phyloP scores from a whole-genome alignment of 2,888 invertebrate species.

The Eupeodes latifasciatus region DNA sequence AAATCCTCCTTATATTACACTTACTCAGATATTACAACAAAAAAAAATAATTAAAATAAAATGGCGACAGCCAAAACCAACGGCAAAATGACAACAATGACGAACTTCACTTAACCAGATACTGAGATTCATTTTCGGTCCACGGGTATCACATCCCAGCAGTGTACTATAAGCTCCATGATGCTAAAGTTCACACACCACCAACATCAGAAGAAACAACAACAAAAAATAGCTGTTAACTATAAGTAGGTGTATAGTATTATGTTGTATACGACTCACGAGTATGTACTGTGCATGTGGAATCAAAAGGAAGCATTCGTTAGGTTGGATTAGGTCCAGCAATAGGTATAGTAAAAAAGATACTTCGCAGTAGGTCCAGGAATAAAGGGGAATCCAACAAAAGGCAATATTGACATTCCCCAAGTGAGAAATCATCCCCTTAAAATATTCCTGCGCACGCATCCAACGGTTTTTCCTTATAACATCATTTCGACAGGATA shows the following conservation, averaged over 20 bases:
- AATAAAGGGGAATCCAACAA: slow-evolving; percentile 44
- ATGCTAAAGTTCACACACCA: slow-evolving; percentile 57
- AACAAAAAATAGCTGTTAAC: slow-evolving; percentile 2
- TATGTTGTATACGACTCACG: too few species aligned
- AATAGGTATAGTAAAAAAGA: neutral
- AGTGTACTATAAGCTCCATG: slow-evolving; percentile 52
- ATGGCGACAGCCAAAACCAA: slow-evolving; percentile 33
- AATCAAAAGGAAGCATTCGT: slow-evolving; percentile 56
- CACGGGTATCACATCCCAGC: slow-evolving; percentile 52
- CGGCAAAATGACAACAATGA: slow-evolving; percentile 65
- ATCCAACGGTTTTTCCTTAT: slow-evolving; percentile 49
- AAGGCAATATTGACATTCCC: slow-evolving; percentile 32
- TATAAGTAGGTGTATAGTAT: too few species aligned
- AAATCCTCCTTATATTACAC: slow-evolving; percentile 55
- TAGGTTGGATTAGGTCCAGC: slow-evolving; percentile 61
- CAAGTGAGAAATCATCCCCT: slow-evolving; percentile 67
- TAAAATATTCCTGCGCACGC: slow-evolving; percentile 76
- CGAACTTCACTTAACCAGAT: slow-evolving; percentile 69
- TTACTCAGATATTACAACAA: slow-evolving; percentile 46
- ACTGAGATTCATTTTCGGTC: slow-evolving; percentile 74
- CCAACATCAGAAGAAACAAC: slow-evolving; percentile 14
- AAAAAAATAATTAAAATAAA: slow-evolving; percentile 9
- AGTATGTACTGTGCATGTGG: slow-evolving; percentile 9
- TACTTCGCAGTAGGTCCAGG: slow-evolving; percentile 48
- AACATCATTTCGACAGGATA: neutral